Conservation (phyloP, 1,140 invertebrate genomes). For the Dolichoris vasculosae region DNA sequence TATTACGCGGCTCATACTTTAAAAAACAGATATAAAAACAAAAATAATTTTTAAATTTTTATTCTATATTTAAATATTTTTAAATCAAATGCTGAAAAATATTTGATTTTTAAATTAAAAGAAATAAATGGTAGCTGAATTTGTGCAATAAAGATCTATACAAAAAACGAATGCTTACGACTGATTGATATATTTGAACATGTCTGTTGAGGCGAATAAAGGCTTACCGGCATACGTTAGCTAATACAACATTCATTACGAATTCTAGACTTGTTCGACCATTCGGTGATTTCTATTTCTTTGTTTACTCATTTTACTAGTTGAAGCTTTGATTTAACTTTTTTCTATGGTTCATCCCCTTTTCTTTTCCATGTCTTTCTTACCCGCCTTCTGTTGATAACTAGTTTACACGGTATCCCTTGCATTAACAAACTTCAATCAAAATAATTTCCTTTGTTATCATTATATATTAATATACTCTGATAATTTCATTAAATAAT, state of each 20-base stretch:
- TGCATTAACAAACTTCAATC: not conserved
- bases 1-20: too few relatives aligned
- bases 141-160: too few relatives aligned
- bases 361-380: not conserved
- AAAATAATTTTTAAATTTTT: too few relatives aligned
- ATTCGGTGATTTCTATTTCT: not conserved
- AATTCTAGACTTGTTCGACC: conserved; percentile 14
- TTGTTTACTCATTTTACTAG: conserved; percentile 39
- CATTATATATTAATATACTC: not conserved
- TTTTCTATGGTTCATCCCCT: not conserved
- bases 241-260: not conserved
- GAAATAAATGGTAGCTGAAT: too few relatives aligned
- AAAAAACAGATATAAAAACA: too few relatives aligned
- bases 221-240: conserved; percentile 13
- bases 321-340: conserved; percentile 31
- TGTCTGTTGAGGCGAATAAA: not conserved
- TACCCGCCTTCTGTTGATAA: not conserved
- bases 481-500: not conserved
- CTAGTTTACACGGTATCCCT: not conserved
- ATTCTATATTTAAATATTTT: too few relatives aligned
- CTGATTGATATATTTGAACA: not conserved
- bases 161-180: not conserved
- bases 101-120: not conserved
- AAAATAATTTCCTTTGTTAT: not conserved
- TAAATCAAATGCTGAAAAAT: not conserved